These are phyloP conservation scores for Drosophila varians DNA, from an alignment of 1,140 invertebrate species.

Conservation along the genomic window DNA sequence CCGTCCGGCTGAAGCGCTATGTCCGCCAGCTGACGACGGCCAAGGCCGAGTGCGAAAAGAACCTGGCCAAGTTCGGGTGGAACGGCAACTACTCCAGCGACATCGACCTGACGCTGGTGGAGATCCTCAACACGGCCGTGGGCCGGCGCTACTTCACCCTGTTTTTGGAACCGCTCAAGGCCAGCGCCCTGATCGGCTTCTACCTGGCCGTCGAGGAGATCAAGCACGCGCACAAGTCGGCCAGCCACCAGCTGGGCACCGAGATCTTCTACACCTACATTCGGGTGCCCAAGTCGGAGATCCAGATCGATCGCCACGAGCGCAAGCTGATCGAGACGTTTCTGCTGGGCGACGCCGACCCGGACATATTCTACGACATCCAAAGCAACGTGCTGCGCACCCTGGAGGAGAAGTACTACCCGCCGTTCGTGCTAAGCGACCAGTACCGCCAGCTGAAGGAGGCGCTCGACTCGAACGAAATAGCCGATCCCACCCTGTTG, in stretches of 20 bases:
- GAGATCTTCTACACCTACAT: slow-evolving; percentile 96
- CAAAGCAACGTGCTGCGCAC: slow-evolving; percentile 91
- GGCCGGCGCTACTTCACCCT: slow-evolving; percentile 90
- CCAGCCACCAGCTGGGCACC: slow-evolving; percentile 93
- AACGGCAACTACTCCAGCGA: slow-evolving; percentile 89
- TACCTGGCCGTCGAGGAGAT: slow-evolving; percentile 95
- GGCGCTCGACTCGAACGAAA: slow-evolving; percentile 89
- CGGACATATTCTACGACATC: slow-evolving; percentile 94
- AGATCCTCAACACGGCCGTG: slow-evolving; percentile 88
- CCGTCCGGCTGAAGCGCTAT: slow-evolving; percentile 89
- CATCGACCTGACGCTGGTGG: slow-evolving; percentile 86
- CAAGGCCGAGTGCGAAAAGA: slow-evolving; percentile 92
- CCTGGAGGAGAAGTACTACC: slow-evolving; percentile 94
- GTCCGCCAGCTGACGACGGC: slow-evolving; percentile 93
- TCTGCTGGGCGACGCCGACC: slow-evolving; percentile 91
- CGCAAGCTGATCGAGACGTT: slow-evolving; percentile 94
- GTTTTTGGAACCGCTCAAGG: slow-evolving; percentile 92
- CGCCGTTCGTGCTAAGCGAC: slow-evolving; percentile 93
- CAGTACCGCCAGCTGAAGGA: slow-evolving; percentile 91
- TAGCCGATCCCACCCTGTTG: slow-evolving; percentile 79
- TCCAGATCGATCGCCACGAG: slow-evolving; percentile 85
- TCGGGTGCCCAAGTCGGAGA: slow-evolving; percentile 89
- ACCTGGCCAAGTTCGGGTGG: slow-evolving; percentile 90
- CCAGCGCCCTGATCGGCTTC: slow-evolving; percentile 92
- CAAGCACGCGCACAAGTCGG: slow-evolving; percentile 88